Conservation (phyloP, 2,797 vertebrate genomes). For the Psittacula derbiana region DNA sequence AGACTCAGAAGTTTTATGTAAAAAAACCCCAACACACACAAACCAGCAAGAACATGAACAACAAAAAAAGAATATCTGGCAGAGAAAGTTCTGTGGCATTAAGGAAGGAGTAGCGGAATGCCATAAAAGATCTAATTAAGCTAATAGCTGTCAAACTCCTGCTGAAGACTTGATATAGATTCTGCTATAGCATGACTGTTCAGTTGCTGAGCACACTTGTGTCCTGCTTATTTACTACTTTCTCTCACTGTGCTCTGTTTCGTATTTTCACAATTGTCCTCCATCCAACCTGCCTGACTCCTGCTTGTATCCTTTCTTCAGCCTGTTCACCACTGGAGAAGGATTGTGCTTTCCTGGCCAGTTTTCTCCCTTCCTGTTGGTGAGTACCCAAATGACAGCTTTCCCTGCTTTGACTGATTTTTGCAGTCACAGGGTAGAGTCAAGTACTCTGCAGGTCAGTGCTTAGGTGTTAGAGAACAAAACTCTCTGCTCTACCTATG, state of each 20-base stretch:
- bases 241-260: background rate
- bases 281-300: background rate
- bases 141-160: background rate
- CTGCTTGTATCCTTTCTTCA: background rate
- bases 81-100: background rate
- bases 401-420: background rate
- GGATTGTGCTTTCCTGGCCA: background rate
- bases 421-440: background rate
- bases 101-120: background rate
- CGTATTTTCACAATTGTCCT: background rate
- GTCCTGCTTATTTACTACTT: background rate
- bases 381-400: background rate
- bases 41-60: background rate
- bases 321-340: background rate
- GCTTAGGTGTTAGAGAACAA: background rate
- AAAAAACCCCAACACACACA: background rate
- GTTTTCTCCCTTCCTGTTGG: background rate
- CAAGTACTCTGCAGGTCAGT: background rate
- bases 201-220: background rate
- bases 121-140: background rate
- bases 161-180: background rate
- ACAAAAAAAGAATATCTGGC: background rate
- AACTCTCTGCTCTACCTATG: background rate
- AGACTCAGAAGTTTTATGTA: background rate
- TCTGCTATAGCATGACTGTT: background rate